Evolutionary conservation across 2,797 vertebrate genomes (phyloP).

Genomic region (Trachurus trachurus): DNA sequence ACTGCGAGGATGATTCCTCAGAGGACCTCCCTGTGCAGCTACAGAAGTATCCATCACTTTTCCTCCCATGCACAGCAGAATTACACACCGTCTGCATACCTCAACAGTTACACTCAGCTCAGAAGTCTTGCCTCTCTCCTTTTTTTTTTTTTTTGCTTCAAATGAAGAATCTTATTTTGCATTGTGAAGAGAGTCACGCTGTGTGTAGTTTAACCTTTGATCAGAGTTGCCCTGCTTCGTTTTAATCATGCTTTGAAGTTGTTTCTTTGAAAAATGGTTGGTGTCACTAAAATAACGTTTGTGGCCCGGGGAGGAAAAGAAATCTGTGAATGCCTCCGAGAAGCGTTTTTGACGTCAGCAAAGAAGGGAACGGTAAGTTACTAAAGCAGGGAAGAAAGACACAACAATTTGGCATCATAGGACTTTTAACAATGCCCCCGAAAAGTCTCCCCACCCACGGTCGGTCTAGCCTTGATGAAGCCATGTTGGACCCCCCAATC

Average conservation of each 20-base stretch:
- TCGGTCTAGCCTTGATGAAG: constrained; percentile 34
- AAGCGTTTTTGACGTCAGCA: constrained; percentile 32
- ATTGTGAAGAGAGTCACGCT: constrained; percentile 70
- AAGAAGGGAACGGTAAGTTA: constrained; percentile 32
- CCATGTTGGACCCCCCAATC: constrained; percentile 59
- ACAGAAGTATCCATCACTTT: constrained; percentile 59
- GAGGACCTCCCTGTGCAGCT: constrained; percentile 42
- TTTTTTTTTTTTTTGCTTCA: constrained; percentile 40
- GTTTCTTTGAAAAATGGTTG: constrained; percentile 75
- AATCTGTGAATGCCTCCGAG: constrained; percentile 41
- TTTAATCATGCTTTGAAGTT: constrained; percentile 82
- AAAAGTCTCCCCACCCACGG: constrained; percentile 21
- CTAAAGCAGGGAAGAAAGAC: constrained; percentile 19
- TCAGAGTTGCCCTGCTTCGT: constrained; percentile 75
- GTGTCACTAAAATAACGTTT: constrained; percentile 69
- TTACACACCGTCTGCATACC: constrained; percentile 35
- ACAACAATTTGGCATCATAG: constrained; percentile 30
- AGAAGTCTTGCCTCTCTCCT: constrained; percentile 35
- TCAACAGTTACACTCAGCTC: constrained; percentile 37
- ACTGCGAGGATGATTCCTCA: constrained; percentile 53
- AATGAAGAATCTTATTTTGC: constrained; percentile 58
- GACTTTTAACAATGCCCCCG: constrained; percentile 27
- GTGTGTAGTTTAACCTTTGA: constrained; percentile 82
- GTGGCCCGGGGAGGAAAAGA: constrained; percentile 11
- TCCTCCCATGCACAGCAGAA: constrained; percentile 46